A percentile compares a stretch with the other conserved stretches of the same genome.
Evolutionary conservation across 2,888 invertebrate species (phyloP).

Genomic region (Caenorhabditis sulstoni): DNA sequence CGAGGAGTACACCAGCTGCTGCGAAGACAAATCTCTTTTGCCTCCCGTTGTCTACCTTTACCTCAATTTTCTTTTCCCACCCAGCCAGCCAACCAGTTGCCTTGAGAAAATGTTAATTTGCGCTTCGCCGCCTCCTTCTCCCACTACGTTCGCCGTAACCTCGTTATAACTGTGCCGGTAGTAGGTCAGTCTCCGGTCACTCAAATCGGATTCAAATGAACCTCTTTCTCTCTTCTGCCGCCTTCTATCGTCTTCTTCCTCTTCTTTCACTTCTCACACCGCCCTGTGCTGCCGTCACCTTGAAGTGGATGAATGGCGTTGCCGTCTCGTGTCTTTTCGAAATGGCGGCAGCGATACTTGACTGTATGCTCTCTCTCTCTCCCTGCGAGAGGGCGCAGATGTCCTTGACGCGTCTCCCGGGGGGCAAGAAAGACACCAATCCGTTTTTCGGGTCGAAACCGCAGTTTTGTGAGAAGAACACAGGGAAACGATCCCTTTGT

Average conservation of each 20-base stretch:
- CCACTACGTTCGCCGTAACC: conserved; percentile 12
- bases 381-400: neutral
- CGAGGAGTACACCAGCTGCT: too few species aligned
- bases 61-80: conserved; percentile 3
- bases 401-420: conserved; percentile 53
- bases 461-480: conserved; percentile 52
- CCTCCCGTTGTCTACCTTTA: neutral
- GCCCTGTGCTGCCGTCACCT: conserved; percentile 27
- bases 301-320: conserved; percentile 46
- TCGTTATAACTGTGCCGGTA: conserved; percentile 43
- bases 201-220: conserved; percentile 2
- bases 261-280: too few species aligned
- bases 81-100: conserved; percentile 29
- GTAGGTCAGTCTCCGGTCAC: conserved; percentile 26
- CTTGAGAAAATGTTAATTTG: conserved; percentile 56
- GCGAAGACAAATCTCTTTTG: conserved; percentile 1
- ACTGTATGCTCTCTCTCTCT: conserved; percentile 54
- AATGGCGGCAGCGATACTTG: conserved; percentile 52
- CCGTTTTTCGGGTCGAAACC: conserved; percentile 44
- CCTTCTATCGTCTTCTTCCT: too few species aligned
- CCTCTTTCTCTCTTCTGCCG: neutral
- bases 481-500: conserved; percentile 2
- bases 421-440: conserved; percentile 38
- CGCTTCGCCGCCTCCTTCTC: conserved; percentile 48
- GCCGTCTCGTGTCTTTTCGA: conserved; percentile 7